These are phyloP conservation scores for Euleptes europaea DNA, from an alignment of 2,113 vertebrate species.

Conservation along the genomic window DNA sequence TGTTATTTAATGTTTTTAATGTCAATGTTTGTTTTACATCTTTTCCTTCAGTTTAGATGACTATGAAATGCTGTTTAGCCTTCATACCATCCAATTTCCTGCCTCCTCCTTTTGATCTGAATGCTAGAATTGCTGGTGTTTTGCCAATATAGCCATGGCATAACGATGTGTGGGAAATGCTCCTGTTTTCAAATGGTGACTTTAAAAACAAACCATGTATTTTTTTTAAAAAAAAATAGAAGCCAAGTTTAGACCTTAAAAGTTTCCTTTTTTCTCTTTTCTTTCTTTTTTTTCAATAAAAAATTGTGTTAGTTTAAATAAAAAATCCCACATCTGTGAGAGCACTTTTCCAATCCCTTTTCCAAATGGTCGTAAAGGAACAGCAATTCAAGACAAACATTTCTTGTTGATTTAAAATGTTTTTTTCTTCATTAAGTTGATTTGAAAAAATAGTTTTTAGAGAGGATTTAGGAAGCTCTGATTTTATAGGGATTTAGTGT, in stretches of 20 bases:
- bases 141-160: slow-evolving; percentile 20
- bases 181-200: slow-evolving; percentile 11
- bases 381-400: accelerated
- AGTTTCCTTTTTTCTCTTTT: slow-evolving; percentile 13
- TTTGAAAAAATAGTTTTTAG: neutral
- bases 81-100: slow-evolving; percentile 23
- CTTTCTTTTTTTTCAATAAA: neutral
- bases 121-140: neutral
- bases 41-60: neutral
- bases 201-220: slow-evolving; percentile 31
- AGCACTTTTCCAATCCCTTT: neutral
- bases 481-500: too few species aligned
- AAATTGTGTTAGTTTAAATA: slow-evolving; percentile 5
- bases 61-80: neutral
- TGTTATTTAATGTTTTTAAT: slow-evolving; percentile 14
- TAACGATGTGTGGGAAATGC: slow-evolving; percentile 1
- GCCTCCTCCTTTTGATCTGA: slow-evolving; percentile 8
- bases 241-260: slow-evolving; percentile 13
- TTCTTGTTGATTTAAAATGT: neutral
- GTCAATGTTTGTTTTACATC: slow-evolving; percentile 20
- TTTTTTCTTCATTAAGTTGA: neutral
- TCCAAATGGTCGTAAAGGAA: neutral
- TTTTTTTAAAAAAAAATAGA: neutral
- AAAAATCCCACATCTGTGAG: neutral
- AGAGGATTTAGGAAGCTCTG: too few species aligned